Conservation (phyloP, 2,888 invertebrate genomes). For the Phania funesta region DNA sequence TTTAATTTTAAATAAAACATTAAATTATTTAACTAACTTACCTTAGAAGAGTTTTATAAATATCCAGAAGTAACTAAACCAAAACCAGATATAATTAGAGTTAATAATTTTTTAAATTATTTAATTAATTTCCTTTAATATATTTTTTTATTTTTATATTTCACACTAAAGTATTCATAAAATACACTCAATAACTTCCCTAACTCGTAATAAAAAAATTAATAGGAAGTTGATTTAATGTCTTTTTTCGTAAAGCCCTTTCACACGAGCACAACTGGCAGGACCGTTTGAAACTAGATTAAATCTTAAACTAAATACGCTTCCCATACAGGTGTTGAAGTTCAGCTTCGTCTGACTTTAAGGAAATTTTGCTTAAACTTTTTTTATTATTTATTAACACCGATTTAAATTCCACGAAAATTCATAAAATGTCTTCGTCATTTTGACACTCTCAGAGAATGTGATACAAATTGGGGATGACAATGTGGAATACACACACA, state of each 20-base stretch:
- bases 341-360: slow-evolving; percentile 35
- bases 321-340: slow-evolving; percentile 21
- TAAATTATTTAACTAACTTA: neutral
- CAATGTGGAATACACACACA: slow-evolving; percentile 7
- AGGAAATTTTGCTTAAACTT: slow-evolving; percentile 34
- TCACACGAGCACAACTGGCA: slow-evolving; percentile 12
- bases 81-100: neutral
- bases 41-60: slow-evolving; percentile 19
- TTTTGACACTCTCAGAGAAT: slow-evolving; percentile 49
- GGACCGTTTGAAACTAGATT: slow-evolving; percentile 46
- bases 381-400: slow-evolving; percentile 15
- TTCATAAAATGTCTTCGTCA: slow-evolving; percentile 26
- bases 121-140: neutral
- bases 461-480: slow-evolving; percentile 46
- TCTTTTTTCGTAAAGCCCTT: neutral
- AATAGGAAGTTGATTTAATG: neutral
- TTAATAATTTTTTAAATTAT: neutral
- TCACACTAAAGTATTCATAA: neutral
- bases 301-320: slow-evolving; percentile 48
- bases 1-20: too few species aligned
- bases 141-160: slow-evolving; percentile 9
- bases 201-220: neutral
- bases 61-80: neutral
- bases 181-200: neutral
- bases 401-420: slow-evolving; percentile 38